These are phyloP conservation scores for Heteromurus nitidus DNA, from an alignment of 2,888 invertebrate genomes.

Conservation along the genomic window DNA sequence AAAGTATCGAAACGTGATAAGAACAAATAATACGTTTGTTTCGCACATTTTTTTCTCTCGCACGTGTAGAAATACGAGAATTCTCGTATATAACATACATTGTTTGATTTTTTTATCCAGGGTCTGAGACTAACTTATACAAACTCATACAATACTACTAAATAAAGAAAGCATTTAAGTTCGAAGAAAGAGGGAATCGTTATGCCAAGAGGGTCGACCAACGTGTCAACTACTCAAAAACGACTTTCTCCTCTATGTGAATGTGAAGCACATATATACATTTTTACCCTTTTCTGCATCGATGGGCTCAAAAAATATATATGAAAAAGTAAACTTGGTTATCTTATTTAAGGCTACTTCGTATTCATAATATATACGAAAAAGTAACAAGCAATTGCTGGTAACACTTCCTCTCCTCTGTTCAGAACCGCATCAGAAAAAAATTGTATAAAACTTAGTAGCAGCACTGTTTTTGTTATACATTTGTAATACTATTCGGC, in stretches of 20 bases:
- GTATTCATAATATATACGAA: conserved; percentile 3
- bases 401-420: too few relatives aligned
- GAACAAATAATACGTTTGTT: conserved; percentile 43
- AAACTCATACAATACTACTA: background rate
- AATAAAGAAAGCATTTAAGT: background rate
- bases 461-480: too few relatives aligned
- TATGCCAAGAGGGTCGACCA: background rate
- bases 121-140: too few relatives aligned
- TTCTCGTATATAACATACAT: too few relatives aligned
- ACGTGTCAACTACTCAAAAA: conserved; percentile 1
- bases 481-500: too few relatives aligned
- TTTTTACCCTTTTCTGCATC: background rate
- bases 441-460: too few relatives aligned
- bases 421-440: too few relatives aligned
- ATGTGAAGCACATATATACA: too few relatives aligned
- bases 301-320: background rate
- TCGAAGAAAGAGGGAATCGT: background rate
- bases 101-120: too few relatives aligned
- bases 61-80: too few relatives aligned
- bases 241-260: conserved; percentile 2
- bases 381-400: conserved; percentile 20
- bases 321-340: conserved; percentile 13
- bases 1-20: conserved; percentile 56
- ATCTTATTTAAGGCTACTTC: conserved; percentile 21
- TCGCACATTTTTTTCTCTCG: background rate